Evolutionary conservation across 1,140 invertebrate species (phyloP).

Genomic region (Caerostris extrusa): DNA sequence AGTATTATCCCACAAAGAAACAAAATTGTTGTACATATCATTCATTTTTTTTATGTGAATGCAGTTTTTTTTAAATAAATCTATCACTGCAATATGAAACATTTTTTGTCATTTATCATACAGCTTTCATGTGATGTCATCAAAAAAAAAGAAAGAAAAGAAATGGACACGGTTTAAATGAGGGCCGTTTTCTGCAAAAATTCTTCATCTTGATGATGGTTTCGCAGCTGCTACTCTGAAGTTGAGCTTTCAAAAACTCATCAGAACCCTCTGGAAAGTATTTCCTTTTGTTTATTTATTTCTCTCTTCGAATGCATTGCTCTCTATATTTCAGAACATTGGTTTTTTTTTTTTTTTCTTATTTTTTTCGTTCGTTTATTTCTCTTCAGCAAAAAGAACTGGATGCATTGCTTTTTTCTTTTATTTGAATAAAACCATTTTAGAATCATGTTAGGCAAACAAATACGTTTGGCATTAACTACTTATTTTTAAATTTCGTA

Average conservation of each 20-base stretch:
- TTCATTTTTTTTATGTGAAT: background rate
- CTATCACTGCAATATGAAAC: background rate
- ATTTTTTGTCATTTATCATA: background rate
- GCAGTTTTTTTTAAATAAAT: background rate
- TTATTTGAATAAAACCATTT: background rate
- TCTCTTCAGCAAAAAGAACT: background rate
- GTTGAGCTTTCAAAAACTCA: constrained; percentile 42
- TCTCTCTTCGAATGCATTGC: background rate
- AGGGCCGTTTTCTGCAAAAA: constrained; percentile 5
- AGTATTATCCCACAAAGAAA: background rate
- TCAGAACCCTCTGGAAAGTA: constrained; percentile 6
- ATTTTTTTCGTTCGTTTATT: background rate
- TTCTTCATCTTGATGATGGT: constrained; percentile 51
- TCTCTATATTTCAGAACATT: background rate
- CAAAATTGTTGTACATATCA: background rate
- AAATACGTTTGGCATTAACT: too few relatives aligned
- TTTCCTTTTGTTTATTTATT: constrained; percentile 17
- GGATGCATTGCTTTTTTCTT: background rate
- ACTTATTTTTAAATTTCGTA: too few relatives aligned
- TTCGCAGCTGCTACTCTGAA: constrained; percentile 27
- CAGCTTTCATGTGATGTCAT: background rate
- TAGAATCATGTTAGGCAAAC: too few relatives aligned
- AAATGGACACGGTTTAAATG: constrained; percentile 4
- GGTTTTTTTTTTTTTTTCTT: background rate
- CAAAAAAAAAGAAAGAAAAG: background rate